Evolutionary conservation across 2,113 vertebrate genomes (phyloP).

Genomic region (Perca flavescens): DNA sequence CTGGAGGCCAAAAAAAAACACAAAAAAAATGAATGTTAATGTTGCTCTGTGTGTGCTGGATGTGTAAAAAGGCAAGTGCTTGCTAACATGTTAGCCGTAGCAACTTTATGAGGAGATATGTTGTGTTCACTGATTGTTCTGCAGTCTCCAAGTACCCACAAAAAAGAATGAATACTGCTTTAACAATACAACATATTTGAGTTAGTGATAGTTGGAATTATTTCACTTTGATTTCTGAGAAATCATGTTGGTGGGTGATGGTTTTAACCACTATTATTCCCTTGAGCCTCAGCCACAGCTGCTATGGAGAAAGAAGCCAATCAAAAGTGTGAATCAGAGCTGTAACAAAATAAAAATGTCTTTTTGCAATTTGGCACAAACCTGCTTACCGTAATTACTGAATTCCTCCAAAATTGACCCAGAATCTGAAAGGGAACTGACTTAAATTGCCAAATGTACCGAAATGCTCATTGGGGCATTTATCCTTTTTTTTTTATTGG

Average conservation of each 20-base stretch:
- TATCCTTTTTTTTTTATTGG: too few relatives aligned
- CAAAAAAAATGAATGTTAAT: neutral
- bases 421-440: neutral
- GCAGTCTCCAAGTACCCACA: neutral
- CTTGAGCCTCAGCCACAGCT: neutral
- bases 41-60: neutral
- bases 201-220: neutral
- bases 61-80: neutral
- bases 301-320: neutral
- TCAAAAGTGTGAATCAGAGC: neutral
- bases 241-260: neutral
- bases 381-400: neutral
- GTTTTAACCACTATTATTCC: neutral
- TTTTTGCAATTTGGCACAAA: neutral
- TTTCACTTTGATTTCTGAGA: neutral
- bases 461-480: neutral
- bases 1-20: neutral
- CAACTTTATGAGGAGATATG: neutral
- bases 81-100: neutral
- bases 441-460: neutral
- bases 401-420: constrained; percentile 1
- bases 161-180: neutral
- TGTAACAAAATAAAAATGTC: neutral
- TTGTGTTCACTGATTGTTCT: neutral
- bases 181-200: neutral